A percentile compares a stretch with the other conserved stretches of the same genome.
Conservation (phyloP, 2,797 vertebrate genomes). For the Corythornis leucogaster region DNA sequence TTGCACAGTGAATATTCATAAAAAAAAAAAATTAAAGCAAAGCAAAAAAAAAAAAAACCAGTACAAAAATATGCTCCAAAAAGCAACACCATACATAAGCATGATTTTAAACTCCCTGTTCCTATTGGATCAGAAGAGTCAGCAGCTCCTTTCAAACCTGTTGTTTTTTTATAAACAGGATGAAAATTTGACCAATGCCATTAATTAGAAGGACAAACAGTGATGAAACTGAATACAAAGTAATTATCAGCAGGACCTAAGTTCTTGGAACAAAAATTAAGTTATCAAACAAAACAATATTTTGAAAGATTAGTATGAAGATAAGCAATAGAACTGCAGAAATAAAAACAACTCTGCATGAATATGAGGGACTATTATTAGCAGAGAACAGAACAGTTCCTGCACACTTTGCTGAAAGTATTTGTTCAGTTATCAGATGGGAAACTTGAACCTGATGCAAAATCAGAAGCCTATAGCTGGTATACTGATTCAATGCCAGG, state of each 20-base stretch:
- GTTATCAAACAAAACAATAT: not conserved
- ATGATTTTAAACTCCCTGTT: not conserved
- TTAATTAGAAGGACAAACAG: not conserved
- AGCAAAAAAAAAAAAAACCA: not conserved
- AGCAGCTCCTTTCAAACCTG: not conserved
- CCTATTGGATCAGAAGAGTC: not conserved
- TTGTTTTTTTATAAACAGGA: not conserved
- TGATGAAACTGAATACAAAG: conserved; percentile 43
- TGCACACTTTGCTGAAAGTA: not conserved
- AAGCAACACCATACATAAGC: not conserved
- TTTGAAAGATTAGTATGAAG: conserved; percentile 34
- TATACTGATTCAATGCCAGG: not conserved
- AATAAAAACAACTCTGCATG: not conserved
- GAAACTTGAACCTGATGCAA: not conserved
- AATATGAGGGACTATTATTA: not conserved
- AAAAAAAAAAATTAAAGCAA: conserved; percentile 5
- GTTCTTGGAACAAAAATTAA: not conserved
- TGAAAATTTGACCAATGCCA: not conserved
- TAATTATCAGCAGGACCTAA: conserved; percentile 15
- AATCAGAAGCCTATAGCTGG: conserved; percentile 8
- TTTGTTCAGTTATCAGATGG: not conserved
- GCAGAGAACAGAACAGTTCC: not conserved
- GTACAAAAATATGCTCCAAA: not conserved
- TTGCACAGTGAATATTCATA: not conserved
- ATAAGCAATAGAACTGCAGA: not conserved